Base-by-base conservation (phyloP, 2,888 invertebrate species). In the Chydorus sphaericus region DNA sequence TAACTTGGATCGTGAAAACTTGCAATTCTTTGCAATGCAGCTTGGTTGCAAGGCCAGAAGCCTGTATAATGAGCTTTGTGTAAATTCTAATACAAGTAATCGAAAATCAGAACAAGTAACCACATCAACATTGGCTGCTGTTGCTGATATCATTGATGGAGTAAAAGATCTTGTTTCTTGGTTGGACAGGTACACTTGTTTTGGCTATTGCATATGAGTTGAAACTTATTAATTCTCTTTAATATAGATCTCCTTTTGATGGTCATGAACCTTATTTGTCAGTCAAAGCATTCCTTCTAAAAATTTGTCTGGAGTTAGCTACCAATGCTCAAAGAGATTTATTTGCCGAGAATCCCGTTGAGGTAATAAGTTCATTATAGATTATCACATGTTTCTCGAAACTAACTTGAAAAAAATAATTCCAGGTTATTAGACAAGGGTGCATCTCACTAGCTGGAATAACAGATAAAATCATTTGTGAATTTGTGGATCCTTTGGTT, bases 141-240 rank as follows among this genome's bases (percentile, higher is more conserved):
- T 93, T 54, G 86, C 90, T 48, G 80, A 84, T 63, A 81, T 89
- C 54, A 82, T 92, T 65, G 80, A 79, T 50, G 82, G 84, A 48
- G 82, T 92, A 38, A 93, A 92, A 70, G 84, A 85, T 58, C 75
- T 96, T 55, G 85, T 89, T 23, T 83, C 84, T 66, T 96, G 94
- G 91, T 75, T 96, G 18, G 91, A 93, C 70, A 79, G 87, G 81
- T 82, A 69, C 63, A 29, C 26, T n/a, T 18, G 23, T 51, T 51
- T 31, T 28, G 8, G n/a, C 29, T 14, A 18, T 28, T 44, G 20
- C 10, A 18, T 36, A 23, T 49, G 11, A 3, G 26, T 29, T 20
- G 14, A 26, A 29, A 36, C 53, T 55, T 56, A 57, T 54, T 55
- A 26, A n/a, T 37, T 16, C 50, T 29, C 11, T 39, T 38, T 20